These are phyloP conservation scores for Tetramorium parvispinum DNA, from an alignment of 1,140 invertebrate species.

Conservation along the genomic window DNA sequence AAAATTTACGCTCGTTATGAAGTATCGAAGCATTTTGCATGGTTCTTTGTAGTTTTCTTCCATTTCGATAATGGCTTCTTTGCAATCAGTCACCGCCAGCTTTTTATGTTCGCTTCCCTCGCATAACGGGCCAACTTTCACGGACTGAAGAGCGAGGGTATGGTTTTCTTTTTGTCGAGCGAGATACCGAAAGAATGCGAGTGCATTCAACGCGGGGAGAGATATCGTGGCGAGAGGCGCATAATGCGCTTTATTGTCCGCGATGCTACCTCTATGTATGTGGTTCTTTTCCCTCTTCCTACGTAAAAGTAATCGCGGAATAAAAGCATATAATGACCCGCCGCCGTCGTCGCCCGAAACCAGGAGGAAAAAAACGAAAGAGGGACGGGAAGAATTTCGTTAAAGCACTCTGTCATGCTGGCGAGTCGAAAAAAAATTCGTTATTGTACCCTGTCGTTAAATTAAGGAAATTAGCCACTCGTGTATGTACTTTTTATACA, in stretches of 20 bases:
- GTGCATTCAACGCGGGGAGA: conserved; percentile 37
- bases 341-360: background rate
- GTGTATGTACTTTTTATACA: background rate
- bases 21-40: conserved; percentile 8
- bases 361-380: background rate
- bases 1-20: background rate
- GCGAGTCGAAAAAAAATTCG: background rate
- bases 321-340: conserved; percentile 20
- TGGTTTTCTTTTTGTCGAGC: background rate
- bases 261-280: conserved; percentile 26
- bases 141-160: conserved; percentile 13
- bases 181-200: conserved; percentile 50
- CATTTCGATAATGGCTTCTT: conserved; percentile 49
- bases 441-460: conserved; percentile 16
- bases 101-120: background rate
- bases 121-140: conserved; percentile 6
- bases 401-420: background rate
- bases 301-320: conserved; percentile 38
- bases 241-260: conserved; percentile 63
- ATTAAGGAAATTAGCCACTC: conserved; percentile 25
- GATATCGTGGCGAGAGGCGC: conserved; percentile 14
- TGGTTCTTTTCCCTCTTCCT: background rate
- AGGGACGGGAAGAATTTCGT: background rate
- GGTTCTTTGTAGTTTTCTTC: background rate
- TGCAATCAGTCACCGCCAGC: conserved; percentile 19